Base-by-base conservation (phyloP, 1,140 invertebrate species). In the Drosophila truncata region DNA sequence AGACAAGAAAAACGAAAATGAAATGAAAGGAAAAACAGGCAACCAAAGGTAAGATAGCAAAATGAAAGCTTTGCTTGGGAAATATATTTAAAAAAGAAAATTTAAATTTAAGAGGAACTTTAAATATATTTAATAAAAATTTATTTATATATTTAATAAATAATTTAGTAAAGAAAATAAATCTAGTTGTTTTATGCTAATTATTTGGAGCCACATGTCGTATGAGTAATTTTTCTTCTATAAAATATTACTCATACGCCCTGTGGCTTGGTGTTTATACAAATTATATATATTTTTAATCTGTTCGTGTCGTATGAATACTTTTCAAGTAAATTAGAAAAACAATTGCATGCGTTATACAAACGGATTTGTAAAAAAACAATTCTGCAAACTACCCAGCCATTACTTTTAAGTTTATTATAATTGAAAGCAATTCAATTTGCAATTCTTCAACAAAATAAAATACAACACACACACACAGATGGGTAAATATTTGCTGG, bases 1-100 rank as follows among this genome's bases (percentile, higher is more conserved):
- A 79, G 67, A 33, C 52, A 39, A n/a, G 58, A 54, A 71, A 72
- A 54, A 29, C 29, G 31, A 62, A 77, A 42, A 42, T 13, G 63
- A 71, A 71, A 47, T 23, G 50, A 65, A 75, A 76, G 37, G 10
- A 61, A 76, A 76, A 66, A 54, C 49, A 39, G 33, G 16, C 35
- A 69, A 44, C 20, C 33, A 46, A 49, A 65, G 44, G 44, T 18
- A 58, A 76, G 50, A 76, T 76, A 74, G 16, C 4, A 47, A 2
- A 20, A 62, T 50, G 5, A 63, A 39, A 25, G 25, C n/a, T 39
- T 39, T 31, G 9, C n/a, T 50, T 18, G n/a, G 7, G 9, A 20
- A 13, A 42, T 13, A 27, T 18, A 50, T 50, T 31, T 8, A 33
- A 14, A 20, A 47, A 27, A 9, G 10, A 23, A 61, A 61, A 16